Evolutionary conservation across 2,888 invertebrate genomes (phyloP).

Genomic region (Ligdia adustata): DNA sequence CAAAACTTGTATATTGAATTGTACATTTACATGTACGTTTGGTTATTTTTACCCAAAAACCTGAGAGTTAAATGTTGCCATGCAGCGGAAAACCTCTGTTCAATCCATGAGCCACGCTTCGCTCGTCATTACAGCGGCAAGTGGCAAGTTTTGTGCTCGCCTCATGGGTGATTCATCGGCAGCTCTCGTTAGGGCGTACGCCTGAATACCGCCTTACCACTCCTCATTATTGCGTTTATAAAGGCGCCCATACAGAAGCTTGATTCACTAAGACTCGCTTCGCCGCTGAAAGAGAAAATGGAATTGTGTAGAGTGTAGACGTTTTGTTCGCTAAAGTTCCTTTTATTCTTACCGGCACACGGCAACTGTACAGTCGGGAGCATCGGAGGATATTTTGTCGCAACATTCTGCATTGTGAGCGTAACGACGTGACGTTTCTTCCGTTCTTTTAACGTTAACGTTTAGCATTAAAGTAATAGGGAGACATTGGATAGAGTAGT

Average conservation of each 20-base stretch:
- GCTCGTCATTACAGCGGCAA: conserved; percentile 61
- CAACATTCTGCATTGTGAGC: conserved; percentile 56
- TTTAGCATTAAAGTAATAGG: conserved; percentile 52
- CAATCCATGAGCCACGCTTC: no score
- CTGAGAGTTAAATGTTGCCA: no score
- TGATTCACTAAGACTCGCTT: conserved; percentile 78
- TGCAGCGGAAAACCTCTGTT: no score
- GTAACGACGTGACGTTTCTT: conserved; percentile 55
- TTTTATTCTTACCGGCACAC: conserved; percentile 58
- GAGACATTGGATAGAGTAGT: conserved; percentile 40
- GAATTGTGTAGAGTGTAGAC: conserved; percentile 78
- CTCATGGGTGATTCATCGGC: conserved; percentile 80
- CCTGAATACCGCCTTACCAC: conserved; percentile 79
- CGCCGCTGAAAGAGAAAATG: conserved; percentile 79
- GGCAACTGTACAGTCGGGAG: conserved; percentile 47
- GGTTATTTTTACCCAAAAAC: no score
- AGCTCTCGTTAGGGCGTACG: conserved; percentile 74
- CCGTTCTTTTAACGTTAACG: conserved; percentile 46
- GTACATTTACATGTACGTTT: no score
- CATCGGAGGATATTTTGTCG: conserved; percentile 61
- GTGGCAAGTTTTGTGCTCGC: conserved; percentile 78
- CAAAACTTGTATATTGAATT: no score
- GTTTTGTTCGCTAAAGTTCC: conserved; percentile 71
- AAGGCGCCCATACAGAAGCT: conserved; percentile 76
- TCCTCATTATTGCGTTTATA: conserved; percentile 84